phyloP scores from a whole-genome alignment of 2,888 invertebrate genomes.

The Coronaproctus castanopsis region DNA sequence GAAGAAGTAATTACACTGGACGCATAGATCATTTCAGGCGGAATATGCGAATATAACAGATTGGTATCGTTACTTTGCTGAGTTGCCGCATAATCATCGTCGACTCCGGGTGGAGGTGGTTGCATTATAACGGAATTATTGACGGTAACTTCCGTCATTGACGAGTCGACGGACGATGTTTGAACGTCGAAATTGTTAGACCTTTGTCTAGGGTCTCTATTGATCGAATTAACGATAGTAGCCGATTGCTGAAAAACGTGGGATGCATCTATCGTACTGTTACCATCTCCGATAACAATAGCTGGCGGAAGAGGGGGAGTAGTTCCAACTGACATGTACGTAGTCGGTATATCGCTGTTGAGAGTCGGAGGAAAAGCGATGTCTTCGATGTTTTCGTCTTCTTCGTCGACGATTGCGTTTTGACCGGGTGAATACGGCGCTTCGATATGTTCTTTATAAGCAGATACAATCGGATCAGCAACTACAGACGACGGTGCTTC shows the following conservation, averaged over 20 bases:
- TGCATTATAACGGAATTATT: constrained; percentile 12
- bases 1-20: neutral
- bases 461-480: constrained; percentile 22
- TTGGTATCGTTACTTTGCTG: neutral
- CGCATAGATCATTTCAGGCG: neutral
- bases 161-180: neutral
- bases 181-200: neutral
- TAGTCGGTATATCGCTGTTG: constrained; percentile 9
- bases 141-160: neutral
- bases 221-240: neutral
- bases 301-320: no score
- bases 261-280: neutral
- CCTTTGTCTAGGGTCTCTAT: constrained; percentile 3
- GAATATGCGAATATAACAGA: neutral
- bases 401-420: neutral
- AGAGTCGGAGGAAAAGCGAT: neutral
- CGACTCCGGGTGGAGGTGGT: constrained; percentile 17
- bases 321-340: neutral
- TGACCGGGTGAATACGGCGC: no score
- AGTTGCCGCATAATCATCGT: constrained; percentile 13
- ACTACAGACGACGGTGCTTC: neutral
- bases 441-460: constrained; percentile 16
- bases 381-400: neutral
- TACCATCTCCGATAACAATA: neutral
- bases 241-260: no score